Percentiles rank a stretch among this genome's conserved stretches.
Evolutionary conservation across 2,113 vertebrate species (phyloP).

Genomic region (Indicator maculatus): DNA sequence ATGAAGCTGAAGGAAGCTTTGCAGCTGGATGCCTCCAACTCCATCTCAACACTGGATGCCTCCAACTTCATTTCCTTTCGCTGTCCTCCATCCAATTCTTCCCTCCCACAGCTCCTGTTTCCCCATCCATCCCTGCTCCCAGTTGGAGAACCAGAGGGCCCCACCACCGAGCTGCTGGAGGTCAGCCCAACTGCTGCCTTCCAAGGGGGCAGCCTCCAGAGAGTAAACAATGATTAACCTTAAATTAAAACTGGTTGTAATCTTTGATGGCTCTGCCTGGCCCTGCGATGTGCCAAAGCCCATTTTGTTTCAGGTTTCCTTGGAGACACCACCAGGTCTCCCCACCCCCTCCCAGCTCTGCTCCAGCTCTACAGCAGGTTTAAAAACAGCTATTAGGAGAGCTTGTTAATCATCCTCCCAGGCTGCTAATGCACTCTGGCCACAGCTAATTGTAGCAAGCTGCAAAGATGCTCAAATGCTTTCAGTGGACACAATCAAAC

Average conservation of each 20-base stretch:
- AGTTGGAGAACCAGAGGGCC: neutral
- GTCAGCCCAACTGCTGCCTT: neutral
- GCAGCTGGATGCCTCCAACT: neutral
- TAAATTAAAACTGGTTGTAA: slow-evolving; percentile 65
- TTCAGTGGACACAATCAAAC: neutral
- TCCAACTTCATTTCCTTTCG: neutral
- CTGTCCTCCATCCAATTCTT: neutral
- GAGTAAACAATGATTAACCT: slow-evolving; percentile 74
- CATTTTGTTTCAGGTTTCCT: slow-evolving; percentile 71
- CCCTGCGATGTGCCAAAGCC: slow-evolving; percentile 22
- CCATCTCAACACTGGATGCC: neutral
- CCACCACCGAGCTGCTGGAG: neutral
- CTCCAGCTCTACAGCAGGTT: slow-evolving; percentile 28
- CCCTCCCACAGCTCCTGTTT: neutral
- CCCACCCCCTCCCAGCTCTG: neutral
- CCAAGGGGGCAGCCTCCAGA: neutral
- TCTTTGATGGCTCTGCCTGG: slow-evolving; percentile 35
- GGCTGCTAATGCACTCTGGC: slow-evolving; percentile 57
- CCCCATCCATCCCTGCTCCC: neutral
- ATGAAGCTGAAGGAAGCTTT: neutral
- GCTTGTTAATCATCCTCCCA: slow-evolving; percentile 52
- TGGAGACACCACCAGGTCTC: slow-evolving; percentile 52
- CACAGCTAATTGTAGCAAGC: slow-evolving; percentile 34
- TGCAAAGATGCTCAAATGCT: slow-evolving; percentile 1
- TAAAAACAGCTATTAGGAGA: slow-evolving; percentile 63